Evolutionary conservation across 2,888 invertebrate species (phyloP).

Genomic region (Drosophila meridiana): DNA sequence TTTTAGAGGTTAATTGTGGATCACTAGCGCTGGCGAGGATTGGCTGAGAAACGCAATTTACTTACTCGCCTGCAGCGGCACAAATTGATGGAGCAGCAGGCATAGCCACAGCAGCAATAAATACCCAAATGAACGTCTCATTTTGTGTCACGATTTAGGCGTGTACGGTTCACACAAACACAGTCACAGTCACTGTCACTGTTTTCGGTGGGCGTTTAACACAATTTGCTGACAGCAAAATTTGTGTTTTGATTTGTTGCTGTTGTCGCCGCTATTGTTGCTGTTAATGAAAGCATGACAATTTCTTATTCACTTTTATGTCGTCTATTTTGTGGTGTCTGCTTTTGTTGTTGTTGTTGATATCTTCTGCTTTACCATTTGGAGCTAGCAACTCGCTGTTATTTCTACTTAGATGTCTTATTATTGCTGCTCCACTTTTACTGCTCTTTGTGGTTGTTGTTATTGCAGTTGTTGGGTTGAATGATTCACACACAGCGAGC

Average conservation of each 20-base stretch:
- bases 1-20: background rate
- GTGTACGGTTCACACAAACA: conserved; percentile 4
- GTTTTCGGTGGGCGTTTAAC: conserved; percentile 42
- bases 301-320: conserved; percentile 69
- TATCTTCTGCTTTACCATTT: conserved; percentile 63
- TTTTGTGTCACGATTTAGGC: conserved; percentile 32
- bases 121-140: conserved; percentile 46
- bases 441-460: conserved; percentile 37
- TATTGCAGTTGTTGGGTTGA: conserved; percentile 21
- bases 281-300: conserved; percentile 80
- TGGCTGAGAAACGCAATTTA: conserved; percentile 6
- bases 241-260: conserved; percentile 29
- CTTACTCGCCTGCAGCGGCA: conserved; percentile 63
- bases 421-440: conserved; percentile 77
- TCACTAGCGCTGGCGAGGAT: conserved; percentile 7
- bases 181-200: conserved; percentile 17
- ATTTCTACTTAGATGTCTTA: conserved; percentile 67
- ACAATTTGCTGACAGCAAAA: conserved; percentile 49
- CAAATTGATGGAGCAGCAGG: conserved; percentile 46
- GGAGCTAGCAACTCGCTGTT: conserved; percentile 29
- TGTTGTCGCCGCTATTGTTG: conserved; percentile 39
- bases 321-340: conserved; percentile 30
- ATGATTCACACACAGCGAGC: conserved; percentile 17
- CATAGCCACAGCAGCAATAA: conserved; percentile 47
- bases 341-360: conserved; percentile 22